These are phyloP conservation scores for Coluber constrictor DNA, from an alignment of 2,797 vertebrate genomes.

Conservation along the genomic window DNA sequence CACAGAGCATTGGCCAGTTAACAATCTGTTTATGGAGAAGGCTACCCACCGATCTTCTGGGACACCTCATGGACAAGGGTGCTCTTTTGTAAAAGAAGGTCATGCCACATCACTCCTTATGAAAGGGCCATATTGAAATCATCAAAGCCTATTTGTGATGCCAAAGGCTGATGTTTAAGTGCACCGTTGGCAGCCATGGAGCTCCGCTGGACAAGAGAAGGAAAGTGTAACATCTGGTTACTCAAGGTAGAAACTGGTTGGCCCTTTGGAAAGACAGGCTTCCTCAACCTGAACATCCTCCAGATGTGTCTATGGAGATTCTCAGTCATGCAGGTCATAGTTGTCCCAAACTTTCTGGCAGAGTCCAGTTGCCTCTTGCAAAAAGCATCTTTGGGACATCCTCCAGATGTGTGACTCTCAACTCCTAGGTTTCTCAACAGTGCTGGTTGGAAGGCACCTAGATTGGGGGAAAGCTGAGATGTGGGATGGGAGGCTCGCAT, in stretches of 20 bases:
- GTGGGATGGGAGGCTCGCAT: not conserved
- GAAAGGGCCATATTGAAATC: not conserved
- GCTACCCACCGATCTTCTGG: not conserved
- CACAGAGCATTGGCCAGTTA: slow-evolving; percentile 19
- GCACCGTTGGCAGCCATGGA: no score
- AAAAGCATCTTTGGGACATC: no score
- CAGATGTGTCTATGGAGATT: not conserved
- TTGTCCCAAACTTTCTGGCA: not conserved
- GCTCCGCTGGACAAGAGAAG: not conserved
- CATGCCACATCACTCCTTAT: not conserved
- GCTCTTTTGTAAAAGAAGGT: not conserved
- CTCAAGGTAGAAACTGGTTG: not conserved
- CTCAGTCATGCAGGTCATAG: not conserved
- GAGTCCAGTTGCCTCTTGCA: not conserved
- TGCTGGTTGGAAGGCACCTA: not conserved
- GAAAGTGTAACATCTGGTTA: not conserved
- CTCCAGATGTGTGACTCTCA: not conserved
- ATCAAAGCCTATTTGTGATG: not conserved
- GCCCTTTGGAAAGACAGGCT: not conserved
- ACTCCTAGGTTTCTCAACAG: not conserved
- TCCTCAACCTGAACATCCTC: not conserved
- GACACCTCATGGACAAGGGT: not conserved
- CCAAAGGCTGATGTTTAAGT: not conserved
- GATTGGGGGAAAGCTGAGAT: not conserved
- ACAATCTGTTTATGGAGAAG: slow-evolving; percentile 16